Conservation (phyloP, 53 echinoderm and acorn worm genomes). For the Holothuria scabra region DNA sequence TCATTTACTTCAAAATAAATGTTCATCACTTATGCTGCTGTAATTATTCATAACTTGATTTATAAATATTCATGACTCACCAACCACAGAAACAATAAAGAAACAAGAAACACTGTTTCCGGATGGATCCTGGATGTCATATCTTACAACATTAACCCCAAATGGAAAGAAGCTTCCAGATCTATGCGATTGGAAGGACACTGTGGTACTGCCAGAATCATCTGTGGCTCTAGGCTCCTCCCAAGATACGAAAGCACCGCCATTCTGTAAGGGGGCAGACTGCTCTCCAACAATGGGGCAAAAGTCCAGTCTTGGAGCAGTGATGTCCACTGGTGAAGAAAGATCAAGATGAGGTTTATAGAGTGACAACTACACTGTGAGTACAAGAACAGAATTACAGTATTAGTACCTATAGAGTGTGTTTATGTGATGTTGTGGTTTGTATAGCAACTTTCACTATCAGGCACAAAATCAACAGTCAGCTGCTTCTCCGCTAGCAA, state of each 20-base stretch:
- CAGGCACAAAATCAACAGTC: too few relatives aligned
- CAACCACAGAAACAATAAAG: neutral
- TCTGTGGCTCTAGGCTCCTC: conserved; percentile 11
- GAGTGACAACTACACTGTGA: too few relatives aligned
- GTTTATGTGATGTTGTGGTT: too few relatives aligned
- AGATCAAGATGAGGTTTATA: too few relatives aligned
- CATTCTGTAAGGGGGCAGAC: neutral
- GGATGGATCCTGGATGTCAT: conserved; percentile 20
- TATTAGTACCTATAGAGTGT: too few relatives aligned
- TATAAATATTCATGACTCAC: neutral
- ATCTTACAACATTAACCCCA: neutral
- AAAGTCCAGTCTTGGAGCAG: conserved; percentile 36
- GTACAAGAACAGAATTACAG: too few relatives aligned
- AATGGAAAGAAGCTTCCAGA: conserved; percentile 27
- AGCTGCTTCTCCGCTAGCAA: too few relatives aligned
- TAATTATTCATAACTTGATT: too few relatives aligned
- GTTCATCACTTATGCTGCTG: too few relatives aligned
- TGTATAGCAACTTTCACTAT: too few relatives aligned
- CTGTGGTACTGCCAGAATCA: neutral
- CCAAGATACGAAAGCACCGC: conserved; percentile 10
- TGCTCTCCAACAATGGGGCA: neutral
- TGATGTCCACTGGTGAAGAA: conserved; percentile 22
- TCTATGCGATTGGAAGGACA: neutral
- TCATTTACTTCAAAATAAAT: too few relatives aligned
- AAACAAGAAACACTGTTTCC: conserved; percentile 8